Conservation (phyloP, 2,797 vertebrate species). For the Echiichthys vipera region DNA sequence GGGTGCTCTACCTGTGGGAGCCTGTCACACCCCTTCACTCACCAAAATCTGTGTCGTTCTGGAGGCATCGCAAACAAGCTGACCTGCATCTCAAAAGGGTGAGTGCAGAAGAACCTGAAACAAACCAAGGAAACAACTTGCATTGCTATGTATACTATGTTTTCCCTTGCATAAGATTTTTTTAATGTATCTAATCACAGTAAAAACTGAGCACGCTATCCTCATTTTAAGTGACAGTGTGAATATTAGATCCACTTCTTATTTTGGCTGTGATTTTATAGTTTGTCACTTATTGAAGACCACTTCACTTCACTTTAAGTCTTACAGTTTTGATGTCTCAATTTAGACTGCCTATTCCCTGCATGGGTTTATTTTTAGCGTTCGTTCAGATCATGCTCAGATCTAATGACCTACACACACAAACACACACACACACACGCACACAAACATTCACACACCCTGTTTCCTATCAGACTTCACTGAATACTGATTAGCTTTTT, state of each 20-base stretch:
- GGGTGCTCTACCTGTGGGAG: conserved; percentile 95
- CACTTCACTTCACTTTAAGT: conserved; percentile 33
- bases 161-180: background rate
- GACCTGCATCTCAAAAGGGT: conserved; percentile 94
- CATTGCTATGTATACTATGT: no score
- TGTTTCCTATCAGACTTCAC: background rate
- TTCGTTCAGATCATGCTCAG: conserved; percentile 25
- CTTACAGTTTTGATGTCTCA: conserved; percentile 22
- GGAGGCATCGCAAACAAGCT: conserved; percentile 97
- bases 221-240: background rate
- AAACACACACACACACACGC: no score
- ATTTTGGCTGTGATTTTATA: background rate
- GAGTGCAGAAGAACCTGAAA: conserved; percentile 36
- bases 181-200: conserved; percentile 18
- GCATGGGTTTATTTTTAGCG: conserved; percentile 50
- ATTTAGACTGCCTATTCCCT: conserved; percentile 3
- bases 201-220: background rate
- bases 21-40: conserved; percentile 95
- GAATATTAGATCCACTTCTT: background rate
- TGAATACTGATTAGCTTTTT: conserved; percentile 9
- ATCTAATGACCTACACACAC: conserved; percentile 26
- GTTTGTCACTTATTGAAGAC: background rate
- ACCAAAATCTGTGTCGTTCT: conserved; percentile 93
- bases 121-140: background rate
- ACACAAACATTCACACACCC: no score